Conservation (phyloP, 2,113 vertebrate genomes). For the Odontesthes bonariensis region DNA sequence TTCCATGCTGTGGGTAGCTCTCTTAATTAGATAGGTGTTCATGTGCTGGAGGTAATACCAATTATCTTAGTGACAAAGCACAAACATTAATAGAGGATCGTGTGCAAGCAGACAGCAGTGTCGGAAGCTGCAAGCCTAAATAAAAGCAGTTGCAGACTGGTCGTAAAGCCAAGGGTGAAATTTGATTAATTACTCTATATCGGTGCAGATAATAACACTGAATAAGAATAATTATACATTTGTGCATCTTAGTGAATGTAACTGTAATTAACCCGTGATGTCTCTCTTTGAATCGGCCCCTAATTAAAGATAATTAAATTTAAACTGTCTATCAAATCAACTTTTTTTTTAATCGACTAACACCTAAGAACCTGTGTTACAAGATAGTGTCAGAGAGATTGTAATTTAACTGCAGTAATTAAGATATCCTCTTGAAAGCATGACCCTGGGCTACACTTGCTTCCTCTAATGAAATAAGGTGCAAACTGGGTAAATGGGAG, state of each 20-base stretch:
- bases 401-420: conserved; percentile 50
- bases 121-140: conserved; percentile 54
- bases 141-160: conserved; percentile 60
- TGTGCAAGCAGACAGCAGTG: conserved; percentile 50
- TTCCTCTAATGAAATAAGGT: conserved; percentile 20
- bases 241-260: conserved; percentile 70
- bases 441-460: conserved; percentile 13
- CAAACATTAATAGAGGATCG: conserved; percentile 64
- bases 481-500: not conserved
- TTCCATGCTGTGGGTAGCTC: conserved; percentile 43
- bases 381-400: conserved; percentile 26
- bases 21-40: conserved; percentile 71
- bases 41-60: conserved; percentile 62
- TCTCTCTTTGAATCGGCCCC: conserved; percentile 49
- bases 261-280: conserved; percentile 64
- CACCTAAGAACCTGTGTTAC: conserved; percentile 28
- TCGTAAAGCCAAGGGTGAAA: conserved; percentile 72
- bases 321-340: conserved; percentile 54
- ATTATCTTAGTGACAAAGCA: conserved; percentile 73
- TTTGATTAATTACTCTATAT: conserved; percentile 64
- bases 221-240: conserved; percentile 58
- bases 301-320: conserved; percentile 66
- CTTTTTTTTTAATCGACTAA: conserved; percentile 22
- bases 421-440: conserved; percentile 51
- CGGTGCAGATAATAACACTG: conserved; percentile 41